Evolutionary conservation across 2,888 invertebrate genomes (phyloP).

Genomic region (Diadegma fenestrale): DNA sequence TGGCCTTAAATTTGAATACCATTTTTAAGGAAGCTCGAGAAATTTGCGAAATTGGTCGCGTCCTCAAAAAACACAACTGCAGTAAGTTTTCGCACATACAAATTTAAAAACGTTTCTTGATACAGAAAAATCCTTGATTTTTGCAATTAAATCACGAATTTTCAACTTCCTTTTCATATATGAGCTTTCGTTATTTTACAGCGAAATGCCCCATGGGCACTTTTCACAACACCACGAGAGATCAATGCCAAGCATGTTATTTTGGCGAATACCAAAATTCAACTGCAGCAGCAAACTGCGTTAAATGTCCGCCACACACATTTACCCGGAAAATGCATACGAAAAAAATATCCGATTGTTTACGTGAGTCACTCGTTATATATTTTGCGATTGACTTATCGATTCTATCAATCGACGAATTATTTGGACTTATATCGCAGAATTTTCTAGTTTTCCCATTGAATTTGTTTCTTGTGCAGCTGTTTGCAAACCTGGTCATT

Average conservation of each 20-base stretch:
- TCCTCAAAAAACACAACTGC: constrained; percentile 86
- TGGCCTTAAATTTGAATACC: constrained; percentile 77
- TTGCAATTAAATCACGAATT: background rate
- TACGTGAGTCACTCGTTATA: constrained; percentile 84
- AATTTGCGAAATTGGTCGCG: constrained; percentile 86
- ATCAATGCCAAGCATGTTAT: constrained; percentile 87
- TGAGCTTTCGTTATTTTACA: constrained; percentile 74
- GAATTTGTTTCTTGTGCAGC: constrained; percentile 79
- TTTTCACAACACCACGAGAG: constrained; percentile 86
- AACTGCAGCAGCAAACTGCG: constrained; percentile 86
- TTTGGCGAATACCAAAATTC: constrained; percentile 87
- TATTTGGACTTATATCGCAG: background rate
- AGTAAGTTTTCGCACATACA: constrained; percentile 81
- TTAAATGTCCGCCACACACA: constrained; percentile 86
- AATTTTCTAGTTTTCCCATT: background rate
- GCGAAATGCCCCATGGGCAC: constrained; percentile 89
- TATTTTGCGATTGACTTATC: too few species aligned
- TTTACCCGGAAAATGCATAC: constrained; percentile 86
- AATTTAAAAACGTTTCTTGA: background rate
- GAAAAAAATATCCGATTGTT: constrained; percentile 86
- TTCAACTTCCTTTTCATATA: background rate
- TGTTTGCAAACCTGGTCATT: constrained; percentile 86
- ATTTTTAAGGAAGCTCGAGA: constrained; percentile 75
- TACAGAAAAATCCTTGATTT: background rate
- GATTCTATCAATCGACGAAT: background rate